Conservation (phyloP, 2,888 invertebrate species). For the Meta bourneti region DNA sequence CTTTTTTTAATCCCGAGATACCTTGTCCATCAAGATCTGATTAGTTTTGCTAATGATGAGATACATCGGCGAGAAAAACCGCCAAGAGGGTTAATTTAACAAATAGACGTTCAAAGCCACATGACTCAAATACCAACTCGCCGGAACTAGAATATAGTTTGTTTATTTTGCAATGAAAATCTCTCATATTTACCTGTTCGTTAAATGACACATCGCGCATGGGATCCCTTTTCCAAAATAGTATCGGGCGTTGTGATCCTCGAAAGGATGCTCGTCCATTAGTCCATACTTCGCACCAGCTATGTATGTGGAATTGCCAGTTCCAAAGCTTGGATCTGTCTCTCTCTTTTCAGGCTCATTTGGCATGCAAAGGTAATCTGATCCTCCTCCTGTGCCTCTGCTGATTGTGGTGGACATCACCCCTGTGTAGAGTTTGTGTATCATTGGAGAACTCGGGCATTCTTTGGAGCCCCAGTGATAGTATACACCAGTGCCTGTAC, state of each 20-base stretch:
- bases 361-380: constrained; percentile 66
- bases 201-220: constrained; percentile 69
- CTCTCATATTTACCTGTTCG: constrained; percentile 50
- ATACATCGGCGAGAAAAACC: too few species aligned
- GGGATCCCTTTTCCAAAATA: constrained; percentile 61
- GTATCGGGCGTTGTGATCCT: constrained; percentile 5
- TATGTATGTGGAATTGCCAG: constrained; percentile 15
- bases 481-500: constrained; percentile 65
- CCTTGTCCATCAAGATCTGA: too few species aligned
- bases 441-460: constrained; percentile 63
- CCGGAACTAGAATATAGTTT: too few species aligned
- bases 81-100: too few species aligned
- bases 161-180: too few species aligned
- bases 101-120: too few species aligned
- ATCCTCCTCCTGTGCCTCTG: constrained; percentile 60
- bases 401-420: constrained; percentile 38
- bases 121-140: too few species aligned
- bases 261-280: constrained; percentile 60
- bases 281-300: constrained; percentile 62
- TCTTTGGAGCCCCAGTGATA: constrained; percentile 57
- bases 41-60: too few species aligned
- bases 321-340: constrained; percentile 22
- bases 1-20: too few species aligned
- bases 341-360: background rate
- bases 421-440: constrained; percentile 54